Evolutionary conservation across 2,888 invertebrate species (phyloP).

Genomic region (Cordilura impudica): DNA sequence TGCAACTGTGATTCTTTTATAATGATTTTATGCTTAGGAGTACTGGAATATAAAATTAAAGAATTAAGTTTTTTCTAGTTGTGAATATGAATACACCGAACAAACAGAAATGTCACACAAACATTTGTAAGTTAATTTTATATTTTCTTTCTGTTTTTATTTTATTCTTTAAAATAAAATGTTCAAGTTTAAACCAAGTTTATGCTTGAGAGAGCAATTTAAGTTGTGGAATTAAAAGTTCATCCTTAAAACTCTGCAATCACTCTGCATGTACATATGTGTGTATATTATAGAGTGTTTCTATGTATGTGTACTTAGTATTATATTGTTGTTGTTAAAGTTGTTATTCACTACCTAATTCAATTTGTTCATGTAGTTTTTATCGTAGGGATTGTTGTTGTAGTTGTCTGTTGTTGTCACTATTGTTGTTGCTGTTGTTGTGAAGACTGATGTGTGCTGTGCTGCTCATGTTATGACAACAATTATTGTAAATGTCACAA

Average conservation of each 20-base stretch:
- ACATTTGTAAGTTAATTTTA: constrained; percentile 36
- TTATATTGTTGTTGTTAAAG: constrained; percentile 34
- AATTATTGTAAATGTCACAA: constrained; percentile 69
- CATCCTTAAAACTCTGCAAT: constrained; percentile 42
- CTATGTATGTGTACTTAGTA: neutral
- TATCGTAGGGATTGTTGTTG: constrained; percentile 24
- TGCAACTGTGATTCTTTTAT: no score
- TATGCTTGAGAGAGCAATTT: constrained; percentile 65
- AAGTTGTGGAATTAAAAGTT: constrained; percentile 57
- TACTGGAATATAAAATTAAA: no score
- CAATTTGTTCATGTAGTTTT: constrained; percentile 59
- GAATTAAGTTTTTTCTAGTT: no score
- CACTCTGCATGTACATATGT: constrained; percentile 38
- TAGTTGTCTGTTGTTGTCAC: constrained; percentile 43
- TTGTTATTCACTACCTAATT: constrained; percentile 63
- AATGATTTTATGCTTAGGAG: no score
- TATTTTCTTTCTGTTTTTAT: constrained; percentile 13
- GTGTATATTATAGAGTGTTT: neutral
- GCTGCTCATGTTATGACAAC: constrained; percentile 67
- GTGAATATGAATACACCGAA: neutral
- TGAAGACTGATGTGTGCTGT: constrained; percentile 64
- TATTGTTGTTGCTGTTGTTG: constrained; percentile 54
- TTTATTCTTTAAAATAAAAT: constrained; percentile 40
- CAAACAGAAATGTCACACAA: neutral
- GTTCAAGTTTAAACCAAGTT: constrained; percentile 62